These are phyloP conservation scores for Lucilia sericata DNA, from an alignment of 1,140 invertebrate genomes.

Conservation along the genomic window DNA sequence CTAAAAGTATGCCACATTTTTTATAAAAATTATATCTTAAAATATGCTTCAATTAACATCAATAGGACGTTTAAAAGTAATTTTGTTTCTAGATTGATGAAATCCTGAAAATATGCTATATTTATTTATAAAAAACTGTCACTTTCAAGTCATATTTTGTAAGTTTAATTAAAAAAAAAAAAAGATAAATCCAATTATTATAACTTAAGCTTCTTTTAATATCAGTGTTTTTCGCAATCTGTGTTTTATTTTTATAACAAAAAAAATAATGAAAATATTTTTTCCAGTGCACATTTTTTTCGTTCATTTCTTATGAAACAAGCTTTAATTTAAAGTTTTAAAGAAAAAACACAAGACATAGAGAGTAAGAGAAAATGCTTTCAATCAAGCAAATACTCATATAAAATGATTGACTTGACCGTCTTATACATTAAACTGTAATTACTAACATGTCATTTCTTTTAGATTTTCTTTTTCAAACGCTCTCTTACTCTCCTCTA, in stretches of 20 bases:
- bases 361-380: background rate
- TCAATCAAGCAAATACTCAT: background rate
- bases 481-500: background rate
- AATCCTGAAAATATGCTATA: background rate
- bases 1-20: too few species aligned
- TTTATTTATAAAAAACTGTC: too few species aligned
- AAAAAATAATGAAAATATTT: too few species aligned
- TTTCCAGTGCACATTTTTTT: background rate
- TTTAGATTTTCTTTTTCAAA: background rate
- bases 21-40: too few species aligned
- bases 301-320: background rate
- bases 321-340: conserved; percentile 7
- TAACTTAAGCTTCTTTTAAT: too few species aligned
- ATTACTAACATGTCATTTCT: conserved; percentile 1
- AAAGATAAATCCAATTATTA: too few species aligned
- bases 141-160: too few species aligned
- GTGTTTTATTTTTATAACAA: too few species aligned
- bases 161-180: too few species aligned
- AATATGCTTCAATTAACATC: too few species aligned
- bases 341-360: background rate
- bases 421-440: conserved; percentile 8
- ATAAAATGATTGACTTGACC: conserved; percentile 21
- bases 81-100: background rate
- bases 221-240: too few species aligned
- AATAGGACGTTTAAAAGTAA: too few species aligned